Evolutionary conservation across 2,888 invertebrate species (phyloP), one percentile per base, ranked within the genome.

Genomic region (Clunio marinus): DNA sequence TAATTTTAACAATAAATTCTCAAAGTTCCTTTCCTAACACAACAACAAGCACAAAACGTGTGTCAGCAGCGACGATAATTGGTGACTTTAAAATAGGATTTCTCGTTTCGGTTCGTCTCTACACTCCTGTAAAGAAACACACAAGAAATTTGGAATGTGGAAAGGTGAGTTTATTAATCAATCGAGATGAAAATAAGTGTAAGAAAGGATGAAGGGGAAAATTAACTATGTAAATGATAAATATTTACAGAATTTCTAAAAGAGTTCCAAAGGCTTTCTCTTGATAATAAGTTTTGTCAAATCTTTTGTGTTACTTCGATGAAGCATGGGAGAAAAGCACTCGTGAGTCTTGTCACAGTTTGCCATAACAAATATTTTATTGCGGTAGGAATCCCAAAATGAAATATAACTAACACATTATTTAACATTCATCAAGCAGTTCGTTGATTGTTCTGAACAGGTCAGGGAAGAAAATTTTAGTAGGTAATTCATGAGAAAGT

Each of bases 61-160:
- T 45, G 13, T 58, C 68, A 20, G 78, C 76, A 10, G 71, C 75
- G 3, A n/a, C n/a, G n/a, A 71, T 78, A 20, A 76, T 78, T 28
- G 84, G 84, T 17, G 82, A 82, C 73, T 80, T 84, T 72, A 81
- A 83, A 70, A 78, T 85, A 68, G 85, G 85, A 7, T 83, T 83
- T 22, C 77, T 85, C 72, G 81, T 82, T 74, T 80, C 84, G n/a
- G 81, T 85, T 59, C 84, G 84, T 75, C 79, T 81, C 68, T 80
- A 81, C 71, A 84, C 77, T 24, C 69, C 70, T 13, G 70, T 70
- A 67, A 71, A 70, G 69, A 71, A 71, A 57, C 24, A 63, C 27
- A 65, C 70, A 5, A 71, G 70, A 20, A 70, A 62, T 67, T 69
- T 72, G 27, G 72, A 71, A 57, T 71, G 73, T 70, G 72, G 72